Evolutionary conservation across 1,140 invertebrate genomes (phyloP).

Genomic region (Micrasema longulum): DNA sequence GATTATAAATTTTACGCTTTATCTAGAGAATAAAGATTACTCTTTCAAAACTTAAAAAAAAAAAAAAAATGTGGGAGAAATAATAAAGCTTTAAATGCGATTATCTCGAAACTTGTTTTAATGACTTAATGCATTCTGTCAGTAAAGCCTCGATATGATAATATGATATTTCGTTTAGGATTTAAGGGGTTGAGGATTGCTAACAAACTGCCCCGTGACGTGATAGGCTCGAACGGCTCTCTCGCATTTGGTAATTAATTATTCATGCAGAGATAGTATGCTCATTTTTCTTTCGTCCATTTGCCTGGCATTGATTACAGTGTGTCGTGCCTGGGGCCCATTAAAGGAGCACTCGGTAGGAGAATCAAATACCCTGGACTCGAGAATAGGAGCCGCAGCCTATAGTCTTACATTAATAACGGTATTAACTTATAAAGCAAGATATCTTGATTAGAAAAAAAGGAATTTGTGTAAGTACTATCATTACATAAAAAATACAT

Average conservation of each 20-base stretch:
- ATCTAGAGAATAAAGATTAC: too few relatives aligned
- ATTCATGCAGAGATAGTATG: slow-evolving; percentile 43
- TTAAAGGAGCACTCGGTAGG: slow-evolving; percentile 15
- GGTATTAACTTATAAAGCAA: slow-evolving; percentile 13
- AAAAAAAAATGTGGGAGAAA: too few relatives aligned
- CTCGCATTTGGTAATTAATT: slow-evolving; percentile 40
- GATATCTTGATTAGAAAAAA: slow-evolving; percentile 14
- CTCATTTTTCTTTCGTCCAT: slow-evolving; percentile 43
- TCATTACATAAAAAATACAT: too few relatives aligned
- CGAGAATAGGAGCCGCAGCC: background rate
- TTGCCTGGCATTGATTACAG: slow-evolving; percentile 43
- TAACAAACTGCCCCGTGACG: slow-evolving; percentile 31
- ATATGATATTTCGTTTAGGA: background rate
- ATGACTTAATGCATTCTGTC: too few relatives aligned
- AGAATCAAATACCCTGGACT: background rate
- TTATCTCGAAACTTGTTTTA: too few relatives aligned
- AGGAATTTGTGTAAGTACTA: too few relatives aligned
- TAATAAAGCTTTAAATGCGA: too few relatives aligned
- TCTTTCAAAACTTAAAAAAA: too few relatives aligned
- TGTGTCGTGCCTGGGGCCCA: slow-evolving; percentile 36
- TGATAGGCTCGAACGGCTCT: slow-evolving; percentile 21
- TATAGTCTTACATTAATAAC: background rate
- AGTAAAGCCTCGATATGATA: too few relatives aligned
- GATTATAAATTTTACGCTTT: too few relatives aligned
- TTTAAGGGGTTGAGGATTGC: slow-evolving; percentile 11